These are phyloP conservation scores for Lagria hirta DNA, from an alignment of 2,888 invertebrate species.

Conservation along the genomic window DNA sequence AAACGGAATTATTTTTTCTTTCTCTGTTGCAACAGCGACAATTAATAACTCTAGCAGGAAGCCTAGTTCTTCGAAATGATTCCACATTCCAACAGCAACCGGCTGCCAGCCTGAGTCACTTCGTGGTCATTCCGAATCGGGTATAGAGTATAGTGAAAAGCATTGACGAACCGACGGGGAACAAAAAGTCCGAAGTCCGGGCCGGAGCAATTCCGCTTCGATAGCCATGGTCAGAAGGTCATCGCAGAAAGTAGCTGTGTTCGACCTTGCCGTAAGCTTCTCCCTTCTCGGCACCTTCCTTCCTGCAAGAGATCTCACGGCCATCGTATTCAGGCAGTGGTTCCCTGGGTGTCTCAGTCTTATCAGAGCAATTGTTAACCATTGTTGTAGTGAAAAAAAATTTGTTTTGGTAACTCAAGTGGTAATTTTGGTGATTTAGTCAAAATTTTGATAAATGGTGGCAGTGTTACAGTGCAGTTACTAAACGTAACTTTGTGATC, in stretches of 20 bases:
- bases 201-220: slow-evolving; percentile 41
- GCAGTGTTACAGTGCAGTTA: slow-evolving; percentile 7
- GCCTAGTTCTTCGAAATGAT: no score
- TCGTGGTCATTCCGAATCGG: no score
- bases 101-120: no score
- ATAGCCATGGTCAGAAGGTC: slow-evolving; percentile 45
- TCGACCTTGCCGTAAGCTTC: slow-evolving; percentile 42
- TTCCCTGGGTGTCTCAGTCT: slow-evolving; percentile 12
- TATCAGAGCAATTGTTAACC: slow-evolving; percentile 10
- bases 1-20: no score
- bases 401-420: not conserved
- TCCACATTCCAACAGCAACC: no score
- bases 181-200: slow-evolving; percentile 27
- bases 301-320: slow-evolving; percentile 43
- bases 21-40: no score
- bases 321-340: slow-evolving; percentile 31
- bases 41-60: no score
- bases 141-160: no score
- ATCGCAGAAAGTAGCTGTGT: slow-evolving; percentile 39
- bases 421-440: slow-evolving; percentile 2
- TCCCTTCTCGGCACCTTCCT: slow-evolving; percentile 45
- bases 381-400: no score
- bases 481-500: slow-evolving; percentile 4
- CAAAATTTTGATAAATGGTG: no score
- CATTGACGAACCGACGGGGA: no score